Percentiles rank a stretch among this genome's conserved stretches.
Evolutionary conservation across 2,113 vertebrate genomes (phyloP).

Genomic region (Chamaetylas fuelleborni): DNA sequence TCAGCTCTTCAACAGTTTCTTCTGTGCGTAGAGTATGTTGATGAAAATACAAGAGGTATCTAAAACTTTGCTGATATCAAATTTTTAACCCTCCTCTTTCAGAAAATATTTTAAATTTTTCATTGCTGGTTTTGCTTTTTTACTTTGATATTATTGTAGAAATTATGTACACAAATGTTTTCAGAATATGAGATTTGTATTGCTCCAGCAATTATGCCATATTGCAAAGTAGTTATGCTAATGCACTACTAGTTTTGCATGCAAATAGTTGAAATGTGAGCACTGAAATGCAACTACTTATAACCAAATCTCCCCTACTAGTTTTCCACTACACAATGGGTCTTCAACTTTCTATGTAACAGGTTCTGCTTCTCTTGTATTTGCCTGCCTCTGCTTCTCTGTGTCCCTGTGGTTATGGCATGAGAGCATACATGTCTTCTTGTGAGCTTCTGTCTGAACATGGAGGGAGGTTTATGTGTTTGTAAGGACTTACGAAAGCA

Average conservation of each 20-base stretch:
- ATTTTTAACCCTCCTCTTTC: not conserved
- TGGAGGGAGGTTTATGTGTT: not conserved
- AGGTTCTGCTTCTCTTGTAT: not conserved
- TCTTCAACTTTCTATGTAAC: not conserved
- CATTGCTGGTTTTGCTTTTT: not conserved
- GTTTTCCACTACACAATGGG: not conserved
- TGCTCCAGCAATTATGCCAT: constrained; percentile 39
- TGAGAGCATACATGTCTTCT: not conserved
- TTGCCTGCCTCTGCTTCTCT: not conserved
- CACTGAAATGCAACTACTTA: not conserved
- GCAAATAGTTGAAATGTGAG: constrained; percentile 55
- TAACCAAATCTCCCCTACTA: not conserved
- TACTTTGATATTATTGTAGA: not conserved
- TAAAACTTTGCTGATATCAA: not conserved
- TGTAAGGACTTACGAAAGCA: not conserved
- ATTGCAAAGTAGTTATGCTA: constrained; percentile 61
- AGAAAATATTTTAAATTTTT: constrained; percentile 31
- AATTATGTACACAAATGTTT: constrained; percentile 22
- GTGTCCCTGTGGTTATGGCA: not conserved
- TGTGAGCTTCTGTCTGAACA: not conserved
- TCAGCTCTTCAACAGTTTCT: not conserved
- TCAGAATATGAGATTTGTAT: not conserved
- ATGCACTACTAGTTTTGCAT: constrained; percentile 51
- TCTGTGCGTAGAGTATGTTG: not conserved
- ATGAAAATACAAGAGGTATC: not conserved